Percentiles rank a stretch among this genome's conserved stretches.
These are phyloP conservation scores for Crocallis elinguaria DNA, from an alignment of 2,888 invertebrate species.

Conservation along the genomic window DNA sequence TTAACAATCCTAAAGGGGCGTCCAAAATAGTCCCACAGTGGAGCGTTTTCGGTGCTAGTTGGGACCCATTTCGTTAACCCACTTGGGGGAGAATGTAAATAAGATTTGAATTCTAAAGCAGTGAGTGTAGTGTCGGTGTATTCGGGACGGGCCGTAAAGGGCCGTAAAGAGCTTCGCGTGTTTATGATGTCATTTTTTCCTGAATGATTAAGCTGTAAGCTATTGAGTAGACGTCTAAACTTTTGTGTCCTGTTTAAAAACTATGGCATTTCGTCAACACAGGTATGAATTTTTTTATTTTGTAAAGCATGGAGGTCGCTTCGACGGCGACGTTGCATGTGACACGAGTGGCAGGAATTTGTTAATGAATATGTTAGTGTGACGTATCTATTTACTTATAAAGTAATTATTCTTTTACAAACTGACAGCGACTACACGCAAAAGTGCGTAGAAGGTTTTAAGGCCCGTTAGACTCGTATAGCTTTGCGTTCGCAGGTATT, in stretches of 20 bases:
- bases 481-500: no score
- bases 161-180: slow-evolving; percentile 36
- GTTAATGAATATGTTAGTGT: slow-evolving; percentile 12
- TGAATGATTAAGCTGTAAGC: slow-evolving; percentile 27
- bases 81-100: slow-evolving; percentile 74
- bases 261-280: slow-evolving; percentile 30
- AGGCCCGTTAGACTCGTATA: no score
- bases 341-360: slow-evolving; percentile 7
- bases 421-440: no score
- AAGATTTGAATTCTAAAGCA: slow-evolving; percentile 77
- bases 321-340: slow-evolving; percentile 10
- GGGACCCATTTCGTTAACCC: slow-evolving; percentile 65
- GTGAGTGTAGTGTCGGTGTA: slow-evolving; percentile 47
- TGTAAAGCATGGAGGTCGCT: slow-evolving; percentile 24
- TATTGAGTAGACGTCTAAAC: slow-evolving; percentile 14
- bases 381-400: background rate
- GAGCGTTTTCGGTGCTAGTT: slow-evolving; percentile 61
- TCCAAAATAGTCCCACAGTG: slow-evolving; percentile 70
- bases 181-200: slow-evolving; percentile 33
- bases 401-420: background rate
- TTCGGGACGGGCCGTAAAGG: slow-evolving; percentile 24
- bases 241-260: slow-evolving; percentile 28
- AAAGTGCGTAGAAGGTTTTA: no score
- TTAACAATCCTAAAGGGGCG: slow-evolving; percentile 69
- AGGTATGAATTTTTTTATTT: slow-evolving; percentile 22